These are phyloP conservation scores for Scatophagus argus DNA, from an alignment of 2,113 vertebrate genomes.

Conservation along the genomic window DNA sequence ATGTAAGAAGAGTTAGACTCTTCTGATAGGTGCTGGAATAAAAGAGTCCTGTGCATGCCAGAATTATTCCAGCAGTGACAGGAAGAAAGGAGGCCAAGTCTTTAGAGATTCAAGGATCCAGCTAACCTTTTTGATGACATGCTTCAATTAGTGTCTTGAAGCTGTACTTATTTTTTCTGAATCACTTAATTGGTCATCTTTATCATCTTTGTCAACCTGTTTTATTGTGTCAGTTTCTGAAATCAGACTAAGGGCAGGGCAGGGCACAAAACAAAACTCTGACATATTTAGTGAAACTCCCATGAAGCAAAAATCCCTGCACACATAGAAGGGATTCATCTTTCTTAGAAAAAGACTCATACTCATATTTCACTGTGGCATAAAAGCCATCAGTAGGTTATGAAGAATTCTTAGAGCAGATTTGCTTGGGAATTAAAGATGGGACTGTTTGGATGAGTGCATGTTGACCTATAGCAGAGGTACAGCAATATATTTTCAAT, in stretches of 20 bases:
- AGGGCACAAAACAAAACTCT: constrained; percentile 6
- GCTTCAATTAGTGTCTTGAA: constrained; percentile 2
- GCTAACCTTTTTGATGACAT: neutral
- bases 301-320: constrained; percentile 19
- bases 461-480: constrained; percentile 32
- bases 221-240: neutral
- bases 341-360: constrained; percentile 2
- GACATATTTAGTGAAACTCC: constrained; percentile 3
- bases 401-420: constrained; percentile 36
- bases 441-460: constrained; percentile 35
- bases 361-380: constrained; percentile 52
- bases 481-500: constrained; percentile 49
- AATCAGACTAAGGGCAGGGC: neutral
- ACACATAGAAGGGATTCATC: constrained; percentile 16
- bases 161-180: neutral
- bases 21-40: neutral
- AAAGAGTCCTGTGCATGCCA: neutral
- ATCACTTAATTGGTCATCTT: neutral
- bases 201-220: neutral
- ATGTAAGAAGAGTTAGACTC: neutral
- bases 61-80: constrained; percentile 6
- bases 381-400: constrained; percentile 26
- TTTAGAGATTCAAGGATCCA: neutral
- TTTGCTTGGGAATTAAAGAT: constrained; percentile 28
- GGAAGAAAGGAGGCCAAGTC: neutral